These are phyloP conservation scores for Araneus ventricosus DNA, from an alignment of 1,140 invertebrate species.

Conservation along the genomic window DNA sequence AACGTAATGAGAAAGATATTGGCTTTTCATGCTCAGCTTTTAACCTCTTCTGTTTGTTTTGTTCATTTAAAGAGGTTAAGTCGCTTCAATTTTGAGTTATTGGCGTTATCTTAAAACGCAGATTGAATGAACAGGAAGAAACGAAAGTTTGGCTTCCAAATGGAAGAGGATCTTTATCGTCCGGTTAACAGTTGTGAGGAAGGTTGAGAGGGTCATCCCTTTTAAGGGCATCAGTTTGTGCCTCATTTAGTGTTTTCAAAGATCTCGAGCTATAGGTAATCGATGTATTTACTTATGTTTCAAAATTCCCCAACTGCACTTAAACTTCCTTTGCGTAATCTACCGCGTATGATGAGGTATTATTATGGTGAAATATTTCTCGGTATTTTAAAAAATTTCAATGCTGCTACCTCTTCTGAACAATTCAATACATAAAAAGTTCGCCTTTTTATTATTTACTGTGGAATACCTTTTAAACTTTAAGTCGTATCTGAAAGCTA, in stretches of 20 bases:
- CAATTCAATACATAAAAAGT: no score
- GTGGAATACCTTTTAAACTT: no score
- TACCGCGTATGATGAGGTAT: no score
- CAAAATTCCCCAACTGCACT: not conserved
- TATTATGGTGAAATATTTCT: no score
- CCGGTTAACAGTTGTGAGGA: not conserved
- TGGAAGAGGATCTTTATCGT: constrained; percentile 13
- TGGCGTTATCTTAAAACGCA: constrained; percentile 41
- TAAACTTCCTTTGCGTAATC: not conserved
- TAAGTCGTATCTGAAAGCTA: no score
- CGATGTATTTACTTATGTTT: not conserved
- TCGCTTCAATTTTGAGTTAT: constrained; percentile 35
- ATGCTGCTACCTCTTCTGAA: no score
- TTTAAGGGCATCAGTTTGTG: not conserved
- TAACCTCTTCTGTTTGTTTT: constrained; percentile 59
- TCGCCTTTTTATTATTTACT: no score
- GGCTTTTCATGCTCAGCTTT: constrained; percentile 52
- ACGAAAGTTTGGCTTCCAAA: not conserved
- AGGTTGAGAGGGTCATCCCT: not conserved
- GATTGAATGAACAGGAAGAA: constrained; percentile 15
- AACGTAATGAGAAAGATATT: constrained; percentile 64
- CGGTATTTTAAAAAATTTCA: no score
- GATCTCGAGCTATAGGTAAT: not conserved
- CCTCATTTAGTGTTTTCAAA: not conserved
- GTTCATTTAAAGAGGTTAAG: constrained; percentile 49